Conservation (phyloP, 2,113 vertebrate genomes). For the Lipotes vexillifer region DNA sequence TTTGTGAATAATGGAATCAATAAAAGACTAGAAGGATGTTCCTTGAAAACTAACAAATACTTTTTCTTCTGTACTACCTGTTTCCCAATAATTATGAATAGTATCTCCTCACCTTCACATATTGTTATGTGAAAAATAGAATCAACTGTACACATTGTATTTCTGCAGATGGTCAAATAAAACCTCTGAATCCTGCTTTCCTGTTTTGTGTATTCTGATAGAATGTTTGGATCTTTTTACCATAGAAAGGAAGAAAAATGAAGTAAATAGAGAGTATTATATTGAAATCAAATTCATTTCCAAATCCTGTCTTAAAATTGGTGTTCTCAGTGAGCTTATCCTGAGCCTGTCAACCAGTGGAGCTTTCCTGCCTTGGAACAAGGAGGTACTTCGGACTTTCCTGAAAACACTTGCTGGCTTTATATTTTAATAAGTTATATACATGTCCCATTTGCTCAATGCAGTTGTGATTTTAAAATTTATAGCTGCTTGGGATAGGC, state of each 20-base stretch:
- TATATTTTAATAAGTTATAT: not conserved
- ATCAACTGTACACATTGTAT: not conserved
- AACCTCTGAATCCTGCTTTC: not conserved
- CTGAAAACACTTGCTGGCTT: not conserved
- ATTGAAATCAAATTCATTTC: not conserved
- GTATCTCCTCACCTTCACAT: not conserved
- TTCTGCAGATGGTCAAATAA: not conserved
- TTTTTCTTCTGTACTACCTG: not conserved
- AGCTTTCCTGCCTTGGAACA: not conserved
- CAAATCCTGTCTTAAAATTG: not conserved
- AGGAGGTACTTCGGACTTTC: not conserved
- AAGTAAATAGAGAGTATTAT: not conserved
- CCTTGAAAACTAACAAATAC: not conserved
- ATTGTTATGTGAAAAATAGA: not conserved
- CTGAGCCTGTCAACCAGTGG: not conserved
- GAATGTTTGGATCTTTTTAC: not conserved
- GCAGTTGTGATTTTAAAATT: not conserved
- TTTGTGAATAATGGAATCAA: constrained; percentile 28
- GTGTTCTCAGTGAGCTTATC: not conserved
- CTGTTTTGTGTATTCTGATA: constrained; percentile 10
- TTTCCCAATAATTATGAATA: not conserved
- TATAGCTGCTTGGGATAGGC: not conserved
- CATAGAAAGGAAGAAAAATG: not conserved
- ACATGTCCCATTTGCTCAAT: not conserved
- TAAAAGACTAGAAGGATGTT: constrained; percentile 42